Evolutionary conservation across 2,797 vertebrate genomes (phyloP), one percentile per base, ranked within the genome.

Genomic region (Leptatherina wallacei): DNA sequence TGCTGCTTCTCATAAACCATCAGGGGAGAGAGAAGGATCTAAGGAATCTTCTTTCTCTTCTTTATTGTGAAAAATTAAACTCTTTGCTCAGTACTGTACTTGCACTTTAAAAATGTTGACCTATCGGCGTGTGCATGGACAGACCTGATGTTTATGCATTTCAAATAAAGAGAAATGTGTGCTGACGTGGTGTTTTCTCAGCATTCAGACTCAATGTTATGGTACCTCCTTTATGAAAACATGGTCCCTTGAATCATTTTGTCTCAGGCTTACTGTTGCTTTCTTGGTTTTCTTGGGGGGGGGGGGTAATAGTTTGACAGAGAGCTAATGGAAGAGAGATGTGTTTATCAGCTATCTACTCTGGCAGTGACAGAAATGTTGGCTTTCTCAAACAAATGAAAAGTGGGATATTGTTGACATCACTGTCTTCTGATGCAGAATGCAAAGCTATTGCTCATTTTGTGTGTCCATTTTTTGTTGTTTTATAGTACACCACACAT

Each of bases 281-380:
- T 78, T 83, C 66, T 73, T 71, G 60, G 78, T 88, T 86, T 89
- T 88, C 79, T 71, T 49, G 8, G 20, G 13, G 51, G 47, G 47
- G 80, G 73, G 75, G 67, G 86, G 87, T 88, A 77, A 72, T 80
- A 91, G 90, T 91, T 85, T 87, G 84, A 89, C 77, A 85, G 70
- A 61, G 32, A 64, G 83, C 78, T 77, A 78, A 5, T 57, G 83
- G 76, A 82, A 80, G 65, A 64, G 35, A 69, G 20, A 52, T 40
- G 58, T 80, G 71, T 85, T 88, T 88, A 81, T 85, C 82, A 87
- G 83, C 78, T 65, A 82, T 86, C 83, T 73, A 69, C 62, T 77
- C 63, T 77, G 71, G 76, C 77, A 63, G 7, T 66, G 76, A 81
- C 62, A 85, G 32, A 57, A 69, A 69, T 56, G 61, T 54, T 65